Evolutionary conservation across 1,140 invertebrate species (phyloP).

Genomic region (Bemisia tabaci): DNA sequence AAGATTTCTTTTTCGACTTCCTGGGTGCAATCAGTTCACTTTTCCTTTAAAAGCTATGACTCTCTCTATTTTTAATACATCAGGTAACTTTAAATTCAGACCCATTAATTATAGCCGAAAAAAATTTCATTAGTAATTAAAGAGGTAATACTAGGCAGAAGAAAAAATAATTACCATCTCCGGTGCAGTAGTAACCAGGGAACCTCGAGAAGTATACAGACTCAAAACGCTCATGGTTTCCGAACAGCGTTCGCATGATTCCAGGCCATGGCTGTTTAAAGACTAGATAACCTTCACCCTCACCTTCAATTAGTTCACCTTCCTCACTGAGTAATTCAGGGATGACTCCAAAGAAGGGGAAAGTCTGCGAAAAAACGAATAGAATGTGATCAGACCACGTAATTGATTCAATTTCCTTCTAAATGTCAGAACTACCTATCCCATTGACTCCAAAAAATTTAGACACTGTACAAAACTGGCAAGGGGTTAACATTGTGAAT

Average conservation of each 20-base stretch:
- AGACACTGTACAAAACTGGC: too few species aligned
- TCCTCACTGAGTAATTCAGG: constrained; percentile 77
- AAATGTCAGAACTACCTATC: neutral
- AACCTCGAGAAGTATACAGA: constrained; percentile 92
- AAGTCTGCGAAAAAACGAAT: constrained; percentile 48
- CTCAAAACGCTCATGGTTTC: constrained; percentile 85
- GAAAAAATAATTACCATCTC: constrained; percentile 61
- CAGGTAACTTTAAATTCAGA: too few species aligned
- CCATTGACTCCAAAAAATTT: neutral
- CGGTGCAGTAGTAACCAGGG: constrained; percentile 91
- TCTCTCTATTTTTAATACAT: too few species aligned
- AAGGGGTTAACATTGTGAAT: too few species aligned
- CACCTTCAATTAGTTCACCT: constrained; percentile 71
- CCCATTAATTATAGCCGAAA: too few species aligned
- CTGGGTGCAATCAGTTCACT: too few species aligned
- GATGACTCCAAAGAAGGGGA: constrained; percentile 92
- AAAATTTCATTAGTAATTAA: too few species aligned
- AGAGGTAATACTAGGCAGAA: too few species aligned
- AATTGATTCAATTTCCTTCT: neutral
- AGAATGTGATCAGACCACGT: constrained; percentile 5
- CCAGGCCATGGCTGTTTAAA: constrained; percentile 92
- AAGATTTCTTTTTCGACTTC: too few species aligned
- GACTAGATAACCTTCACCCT: constrained; percentile 86
- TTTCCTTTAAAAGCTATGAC: too few species aligned
- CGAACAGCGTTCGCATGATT: constrained; percentile 88